phyloP scores from a whole-genome alignment of 2,797 vertebrate species.

The Hypotaenidia philippensis region DNA sequence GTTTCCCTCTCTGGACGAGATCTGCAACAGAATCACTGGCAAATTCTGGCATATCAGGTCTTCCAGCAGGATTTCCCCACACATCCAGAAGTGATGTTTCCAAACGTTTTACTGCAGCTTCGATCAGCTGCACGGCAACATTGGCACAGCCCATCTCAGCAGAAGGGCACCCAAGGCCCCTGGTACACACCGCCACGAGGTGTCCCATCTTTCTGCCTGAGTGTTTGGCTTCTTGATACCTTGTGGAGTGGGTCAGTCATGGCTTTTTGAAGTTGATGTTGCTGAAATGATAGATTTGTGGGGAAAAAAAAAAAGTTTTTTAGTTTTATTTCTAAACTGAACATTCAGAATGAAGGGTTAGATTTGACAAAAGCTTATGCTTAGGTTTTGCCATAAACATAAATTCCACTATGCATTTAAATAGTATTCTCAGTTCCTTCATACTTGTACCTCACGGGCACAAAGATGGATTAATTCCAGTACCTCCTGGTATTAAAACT shows the following conservation, averaged over 20 bases:
- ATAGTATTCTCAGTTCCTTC: neutral
- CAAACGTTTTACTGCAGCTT: neutral
- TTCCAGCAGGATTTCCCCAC: neutral
- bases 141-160: neutral
- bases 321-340: neutral
- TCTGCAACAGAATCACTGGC: neutral
- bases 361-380: neutral
- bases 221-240: neutral
- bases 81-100: neutral
- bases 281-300: neutral
- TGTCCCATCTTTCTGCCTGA: neutral
- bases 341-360: neutral
- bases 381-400: neutral
- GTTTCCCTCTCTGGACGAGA: neutral
- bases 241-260: neutral
- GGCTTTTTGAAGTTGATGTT: neutral
- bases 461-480: neutral
- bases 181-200: fast-evolving
- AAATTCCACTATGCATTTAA: neutral
- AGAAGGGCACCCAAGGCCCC: neutral
- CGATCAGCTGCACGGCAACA: neutral
- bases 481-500: neutral
- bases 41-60: neutral
- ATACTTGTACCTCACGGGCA: neutral
- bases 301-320: neutral